These are phyloP conservation scores for Ibidorhyncha struthersii DNA, from an alignment of 2,113 vertebrate genomes.

Conservation along the genomic window DNA sequence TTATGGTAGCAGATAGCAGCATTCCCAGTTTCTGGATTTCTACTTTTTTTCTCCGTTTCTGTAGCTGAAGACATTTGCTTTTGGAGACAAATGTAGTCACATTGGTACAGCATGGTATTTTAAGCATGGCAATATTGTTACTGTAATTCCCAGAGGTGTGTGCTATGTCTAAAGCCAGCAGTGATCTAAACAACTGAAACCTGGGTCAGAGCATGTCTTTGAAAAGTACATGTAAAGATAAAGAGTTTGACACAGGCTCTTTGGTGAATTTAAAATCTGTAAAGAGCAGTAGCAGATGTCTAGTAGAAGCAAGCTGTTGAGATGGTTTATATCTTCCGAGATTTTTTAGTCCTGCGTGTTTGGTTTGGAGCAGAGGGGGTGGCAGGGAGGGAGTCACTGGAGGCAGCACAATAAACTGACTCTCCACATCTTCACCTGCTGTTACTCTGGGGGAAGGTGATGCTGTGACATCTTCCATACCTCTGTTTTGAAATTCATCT, in stretches of 20 bases:
- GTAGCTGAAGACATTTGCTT: conserved; percentile 7
- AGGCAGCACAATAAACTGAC: neutral
- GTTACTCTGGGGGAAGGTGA: neutral
- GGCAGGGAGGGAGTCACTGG: neutral
- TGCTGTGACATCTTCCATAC: neutral
- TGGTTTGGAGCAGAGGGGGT: neutral
- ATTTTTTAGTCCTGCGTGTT: neutral
- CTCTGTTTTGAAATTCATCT: neutral
- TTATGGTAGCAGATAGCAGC: neutral
- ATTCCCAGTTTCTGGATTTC: neutral
- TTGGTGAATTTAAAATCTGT: conserved; percentile 24
- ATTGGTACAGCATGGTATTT: conserved; percentile 15
- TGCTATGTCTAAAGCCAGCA: neutral
- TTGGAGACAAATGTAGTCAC: neutral
- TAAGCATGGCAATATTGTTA: conserved; percentile 2
- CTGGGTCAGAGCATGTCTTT: neutral
- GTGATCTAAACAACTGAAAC: neutral
- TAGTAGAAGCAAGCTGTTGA: neutral
- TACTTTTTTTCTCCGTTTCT: neutral
- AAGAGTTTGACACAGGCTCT: neutral
- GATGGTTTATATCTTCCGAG: neutral
- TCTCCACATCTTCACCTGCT: neutral
- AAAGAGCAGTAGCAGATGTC: neutral
- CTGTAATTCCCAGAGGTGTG: conserved; percentile 26
- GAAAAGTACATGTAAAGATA: neutral